Base-by-base conservation (phyloP, 1,140 invertebrate genomes). In the Bombus superbus region DNA sequence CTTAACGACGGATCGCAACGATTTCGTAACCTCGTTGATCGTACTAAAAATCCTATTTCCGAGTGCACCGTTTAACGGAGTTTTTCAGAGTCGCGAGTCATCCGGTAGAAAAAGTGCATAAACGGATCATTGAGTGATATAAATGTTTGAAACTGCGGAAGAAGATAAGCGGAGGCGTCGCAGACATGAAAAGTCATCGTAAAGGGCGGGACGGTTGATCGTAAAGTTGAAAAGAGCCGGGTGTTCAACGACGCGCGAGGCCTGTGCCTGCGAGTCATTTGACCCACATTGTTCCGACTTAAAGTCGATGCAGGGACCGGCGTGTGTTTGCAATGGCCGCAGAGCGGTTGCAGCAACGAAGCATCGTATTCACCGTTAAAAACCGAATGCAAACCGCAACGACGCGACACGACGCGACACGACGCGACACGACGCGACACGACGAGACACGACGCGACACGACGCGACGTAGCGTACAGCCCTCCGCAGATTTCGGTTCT, bases 161-260 rank as follows among this genome's bases (percentile, higher is more conserved):
- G 28, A n/a, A 38, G 73, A 22, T n/a, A 35, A 35, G 32, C n/a
- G 73, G 28, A 53, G 38, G 28, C 11, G 74, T 59, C 42, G 72
- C 47, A 47, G 40, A 59, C n/a, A 62, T 72, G 83, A 85, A 74
- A 81, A 81, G 71, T 85, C 78, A 35, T 85, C 59, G 83, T 79
- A 81, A 85, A 81, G 84, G 84, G 79, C 53, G 53, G 47, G 38
- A 85, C 69, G 69, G 40, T 47, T 32, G 83, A 42, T 81, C 83
- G 59, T 85, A 85, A 81, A 81, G 72, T 78, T 80, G 81, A 53
- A 64, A 40, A 68, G 79, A 28, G 77, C 85, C 53, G 88, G 69
- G 85, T 89, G 83, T 89, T 89, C 75, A 68, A n/a, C 76, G 86
- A 81, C 78, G 78, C 47, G 84, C 87, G 77, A 74, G 68, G 75